Base-by-base conservation (phyloP, 2,113 vertebrate species). In the Scytalopus superciliaris region DNA sequence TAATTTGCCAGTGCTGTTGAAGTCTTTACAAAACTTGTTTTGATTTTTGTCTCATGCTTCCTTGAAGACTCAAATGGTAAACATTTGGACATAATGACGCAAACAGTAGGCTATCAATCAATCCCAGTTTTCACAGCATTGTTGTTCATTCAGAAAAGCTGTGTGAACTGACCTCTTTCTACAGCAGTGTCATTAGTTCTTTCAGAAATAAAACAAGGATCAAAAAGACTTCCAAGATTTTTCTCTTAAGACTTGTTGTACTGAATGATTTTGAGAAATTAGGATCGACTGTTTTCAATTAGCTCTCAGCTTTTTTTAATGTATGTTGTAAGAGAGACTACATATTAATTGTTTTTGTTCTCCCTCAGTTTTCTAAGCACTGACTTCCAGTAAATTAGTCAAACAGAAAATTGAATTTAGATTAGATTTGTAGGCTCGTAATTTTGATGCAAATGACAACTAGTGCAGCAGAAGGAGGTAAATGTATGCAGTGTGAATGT, bases 131-230 rank as follows among this genome's bases (percentile, higher is more conserved):
- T 95, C 96, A 94, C 96, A 97, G 96, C 83, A 96, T 97, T 96
- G 96, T 97, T 96, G 93, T 90, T 97, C 96, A 96, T 96, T 97
- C 96, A 97, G 96, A 95, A 97, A 96, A 97, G 92, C 96, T 97
- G 92, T 95, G 69, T 97, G 96, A 97, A 96, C 90, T 96, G 93
- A 96, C 96, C 96, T 82, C 94, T 95, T 89, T 97, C 94, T 95
- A 40, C 87, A 93, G 79, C 90, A 93, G 49, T 95, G 96, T 96
- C 94, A 93, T 94, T 96, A 96, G 83, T 97, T 94, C 85, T 87
- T 94, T 92, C 80, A 95, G 76, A 97, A 96, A 77, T 96, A 92
- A 97, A 97, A 93, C 76, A 74, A 96, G 75, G 93, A 96, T 96
- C 93, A 96, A 96, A 97, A 97, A 92, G 95, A 75, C 90, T 96